phyloP scores from a whole-genome alignment of 92 coral and sea anemone species.

The Umimayanthus chanpuru region DNA sequence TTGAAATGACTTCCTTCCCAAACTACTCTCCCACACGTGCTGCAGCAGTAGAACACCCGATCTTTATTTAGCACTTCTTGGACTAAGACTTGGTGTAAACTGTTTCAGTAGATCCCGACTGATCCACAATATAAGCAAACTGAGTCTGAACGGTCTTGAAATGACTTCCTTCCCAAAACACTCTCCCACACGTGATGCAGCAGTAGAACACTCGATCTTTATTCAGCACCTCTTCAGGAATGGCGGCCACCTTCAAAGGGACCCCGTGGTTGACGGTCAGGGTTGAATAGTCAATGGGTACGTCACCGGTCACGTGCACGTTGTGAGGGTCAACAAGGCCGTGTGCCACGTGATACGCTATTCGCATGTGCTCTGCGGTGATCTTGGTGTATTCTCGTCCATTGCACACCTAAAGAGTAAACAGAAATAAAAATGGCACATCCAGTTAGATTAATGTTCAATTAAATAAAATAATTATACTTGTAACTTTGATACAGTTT shows the following conservation, averaged over 20 bases:
- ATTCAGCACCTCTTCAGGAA: conserved; percentile 75
- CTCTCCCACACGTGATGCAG: conserved; percentile 84
- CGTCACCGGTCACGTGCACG: conserved; percentile 43
- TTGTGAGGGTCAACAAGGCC: conserved; percentile 52
- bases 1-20: conserved; percentile 98
- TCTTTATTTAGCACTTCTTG: conserved; percentile 59
- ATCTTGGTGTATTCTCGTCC: conserved; percentile 78
- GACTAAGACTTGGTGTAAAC: background rate
- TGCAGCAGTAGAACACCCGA: conserved; percentile 82
- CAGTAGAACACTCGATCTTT: conserved; percentile 77
- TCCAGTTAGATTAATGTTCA: background rate
- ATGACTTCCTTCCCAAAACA: conserved; percentile 99
- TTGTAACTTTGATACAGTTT: background rate
- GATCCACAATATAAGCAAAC: conserved; percentile 76
- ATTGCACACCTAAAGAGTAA: conserved; percentile 73
- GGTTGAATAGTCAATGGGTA: conserved; percentile 70
- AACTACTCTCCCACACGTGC: conserved; percentile 84
- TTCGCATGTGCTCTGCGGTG: conserved; percentile 66
- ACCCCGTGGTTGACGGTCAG: conserved; percentile 73
- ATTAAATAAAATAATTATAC: background rate
- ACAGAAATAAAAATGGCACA: background rate
- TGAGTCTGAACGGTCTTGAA: conserved; percentile 79
- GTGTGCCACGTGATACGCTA: conserved; percentile 64
- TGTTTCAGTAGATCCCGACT: background rate
- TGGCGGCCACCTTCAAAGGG: conserved; percentile 69